A percentile compares a stretch with the other conserved stretches of the same genome.
Conservation (phyloP, 2,888 invertebrate species). For the Hirtodrosophila histrioides region DNA sequence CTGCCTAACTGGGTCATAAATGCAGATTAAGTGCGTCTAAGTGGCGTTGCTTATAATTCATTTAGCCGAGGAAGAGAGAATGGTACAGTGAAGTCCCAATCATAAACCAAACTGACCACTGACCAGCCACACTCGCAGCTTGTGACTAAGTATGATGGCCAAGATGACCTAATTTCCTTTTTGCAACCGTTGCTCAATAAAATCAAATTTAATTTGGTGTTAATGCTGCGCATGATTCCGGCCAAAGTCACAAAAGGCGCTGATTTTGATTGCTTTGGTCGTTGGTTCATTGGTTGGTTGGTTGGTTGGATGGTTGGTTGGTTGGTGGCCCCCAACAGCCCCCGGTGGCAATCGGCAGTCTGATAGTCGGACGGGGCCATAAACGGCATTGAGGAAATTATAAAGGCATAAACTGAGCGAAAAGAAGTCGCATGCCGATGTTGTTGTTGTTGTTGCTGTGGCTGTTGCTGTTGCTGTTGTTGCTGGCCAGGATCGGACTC, state of each 20-base stretch:
- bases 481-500: conserved; percentile 42
- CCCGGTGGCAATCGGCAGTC: conserved; percentile 26
- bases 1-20: conserved; percentile 71
- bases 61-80: conserved; percentile 33
- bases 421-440: conserved; percentile 33
- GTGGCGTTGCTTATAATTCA: conserved; percentile 50
- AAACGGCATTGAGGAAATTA: conserved; percentile 77
- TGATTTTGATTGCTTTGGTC: conserved; percentile 64
- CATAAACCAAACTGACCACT: conserved; percentile 7
- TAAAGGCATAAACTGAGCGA: conserved; percentile 67
- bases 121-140: neutral
- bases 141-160: conserved; percentile 9
- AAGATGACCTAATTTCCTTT: conserved; percentile 65
- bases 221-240: conserved; percentile 52
- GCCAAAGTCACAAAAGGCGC: conserved; percentile 62
- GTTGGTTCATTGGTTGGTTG: conserved; percentile 20
- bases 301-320: conserved; percentile 10
- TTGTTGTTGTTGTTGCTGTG: conserved; percentile 12
- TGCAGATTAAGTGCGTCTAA: conserved; percentile 52
- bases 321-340: conserved; percentile 30
- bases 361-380: conserved; percentile 48
- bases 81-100: neutral
- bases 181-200: conserved; percentile 36
- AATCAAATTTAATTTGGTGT: conserved; percentile 70
- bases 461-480: conserved; percentile 20